Base-by-base conservation (phyloP, 2,888 invertebrate genomes). In the Pterobdella sp. region DNA sequence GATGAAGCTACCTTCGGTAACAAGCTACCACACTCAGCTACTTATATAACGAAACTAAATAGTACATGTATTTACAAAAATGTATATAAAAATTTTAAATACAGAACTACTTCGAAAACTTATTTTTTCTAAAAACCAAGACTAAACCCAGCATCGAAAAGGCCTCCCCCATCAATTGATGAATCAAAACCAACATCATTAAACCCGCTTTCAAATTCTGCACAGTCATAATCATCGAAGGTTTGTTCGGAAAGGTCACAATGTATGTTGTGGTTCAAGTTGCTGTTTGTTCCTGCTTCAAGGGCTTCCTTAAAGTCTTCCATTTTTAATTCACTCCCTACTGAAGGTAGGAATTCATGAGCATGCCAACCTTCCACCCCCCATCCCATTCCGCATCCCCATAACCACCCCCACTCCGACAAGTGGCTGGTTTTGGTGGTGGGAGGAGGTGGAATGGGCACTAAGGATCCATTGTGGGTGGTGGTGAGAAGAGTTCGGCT, bases 381-480 rank as follows among this genome's bases (percentile, higher is more conserved):
- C 74, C 74, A 74, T 1, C 72, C 74, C 26, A 72, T 72, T 18
- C 74, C 74, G 72, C 74, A 74, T 1, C 74, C 74, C 74, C 74
- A 74, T 4, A 72, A 68, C 74, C 74, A 74, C 32, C 74, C 74
- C 74, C 74, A 74, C 14, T 71, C 63, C 1, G 71, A 37, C 31
- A 65, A 2, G 65, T 65, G 22, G 65, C 31, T 32, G 26, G 3
- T n/a, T 31, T 34, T 35, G 32, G 65, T 3, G 2, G 68, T n/a
- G 32, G 65, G 68, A 3, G 68, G 36, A 65, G 32, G 65, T 7
- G 32, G 65, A 18, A 34, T 65, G 65, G 34, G 32, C 34, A 32
- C 18, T 22, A 18, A 22, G 31, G 32, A 34, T 3, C 35, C 35
- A 34, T 65, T 65, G 65, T 65, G 32, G 31, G 65, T 65, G 34